Conservation (phyloP, 2,113 vertebrate species). For the Oncorhynchus nerka region DNA sequence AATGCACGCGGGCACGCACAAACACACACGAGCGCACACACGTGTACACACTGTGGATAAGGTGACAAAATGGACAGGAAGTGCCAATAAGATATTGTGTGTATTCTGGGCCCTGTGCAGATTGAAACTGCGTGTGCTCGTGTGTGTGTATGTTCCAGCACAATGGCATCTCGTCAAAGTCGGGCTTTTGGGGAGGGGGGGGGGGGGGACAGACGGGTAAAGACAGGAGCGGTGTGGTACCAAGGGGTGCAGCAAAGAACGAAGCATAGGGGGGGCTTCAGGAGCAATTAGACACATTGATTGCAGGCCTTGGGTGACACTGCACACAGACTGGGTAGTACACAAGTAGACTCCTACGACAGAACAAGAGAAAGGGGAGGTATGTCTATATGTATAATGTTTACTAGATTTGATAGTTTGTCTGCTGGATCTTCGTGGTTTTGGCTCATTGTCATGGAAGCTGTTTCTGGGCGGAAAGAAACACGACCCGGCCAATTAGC, state of each 20-base stretch:
- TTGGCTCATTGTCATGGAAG: slow-evolving; percentile 69
- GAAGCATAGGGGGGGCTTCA: slow-evolving; percentile 16
- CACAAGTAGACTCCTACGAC: slow-evolving; percentile 57
- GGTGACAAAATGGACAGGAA: too few relatives aligned
- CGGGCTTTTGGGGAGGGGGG: neutral
- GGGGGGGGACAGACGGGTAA: slow-evolving; percentile 15
- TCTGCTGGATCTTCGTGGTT: slow-evolving; percentile 44
- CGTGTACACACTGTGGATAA: neutral
- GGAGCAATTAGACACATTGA: slow-evolving; percentile 67
- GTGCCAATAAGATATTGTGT: slow-evolving; percentile 35
- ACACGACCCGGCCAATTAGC: slow-evolving; percentile 69
- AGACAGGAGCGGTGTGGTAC: slow-evolving; percentile 34
- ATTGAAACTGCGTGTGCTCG: too few relatives aligned
- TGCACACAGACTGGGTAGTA: slow-evolving; percentile 60
- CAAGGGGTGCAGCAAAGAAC: slow-evolving; percentile 22
- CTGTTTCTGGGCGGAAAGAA: slow-evolving; percentile 72
- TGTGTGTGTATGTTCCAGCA: slow-evolving; percentile 6
- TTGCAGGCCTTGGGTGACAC: slow-evolving; percentile 68
- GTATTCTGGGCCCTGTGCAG: too few relatives aligned
- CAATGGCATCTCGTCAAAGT: slow-evolving; percentile 31
- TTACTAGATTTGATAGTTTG: slow-evolving; percentile 40
- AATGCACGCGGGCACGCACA: too few relatives aligned
- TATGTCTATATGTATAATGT: slow-evolving; percentile 44
- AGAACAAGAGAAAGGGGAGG: slow-evolving; percentile 62
- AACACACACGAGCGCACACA: too few relatives aligned